phyloP scores from a whole-genome alignment of 2,797 vertebrate genomes.

The Lophius americanus region DNA sequence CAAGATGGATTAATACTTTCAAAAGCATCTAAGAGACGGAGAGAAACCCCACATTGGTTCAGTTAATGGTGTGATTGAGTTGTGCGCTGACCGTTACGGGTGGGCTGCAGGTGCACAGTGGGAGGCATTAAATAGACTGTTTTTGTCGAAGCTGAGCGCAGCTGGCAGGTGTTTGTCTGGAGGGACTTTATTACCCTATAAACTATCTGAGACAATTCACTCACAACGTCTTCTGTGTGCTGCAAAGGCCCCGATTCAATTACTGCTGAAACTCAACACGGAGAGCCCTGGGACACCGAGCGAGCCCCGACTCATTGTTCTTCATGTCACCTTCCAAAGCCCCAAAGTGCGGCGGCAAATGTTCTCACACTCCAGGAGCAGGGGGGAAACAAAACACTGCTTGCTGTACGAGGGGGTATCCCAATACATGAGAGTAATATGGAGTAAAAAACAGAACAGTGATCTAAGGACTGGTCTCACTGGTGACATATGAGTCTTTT shows the following conservation, averaged over 20 bases:
- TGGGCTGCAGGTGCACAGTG: slow-evolving; percentile 69
- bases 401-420: slow-evolving; percentile 8
- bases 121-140: slow-evolving; percentile 66
- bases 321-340: slow-evolving; percentile 56
- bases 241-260: slow-evolving; percentile 66
- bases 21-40: slow-evolving; percentile 23
- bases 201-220: slow-evolving; percentile 73
- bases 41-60: not conserved
- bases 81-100: slow-evolving; percentile 42
- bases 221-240: slow-evolving; percentile 59
- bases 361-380: slow-evolving; percentile 28
- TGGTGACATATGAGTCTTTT: slow-evolving; percentile 44
- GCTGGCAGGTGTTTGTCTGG: slow-evolving; percentile 71
- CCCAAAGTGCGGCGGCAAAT: slow-evolving; percentile 20
- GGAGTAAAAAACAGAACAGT: not conserved
- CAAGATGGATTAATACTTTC: slow-evolving; percentile 61
- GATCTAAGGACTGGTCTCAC: slow-evolving; percentile 37
- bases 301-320: slow-evolving; percentile 55
- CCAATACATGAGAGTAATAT: slow-evolving; percentile 27
- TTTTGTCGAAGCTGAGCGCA: slow-evolving; percentile 68
- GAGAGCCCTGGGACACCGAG: slow-evolving; percentile 41
- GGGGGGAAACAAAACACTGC: slow-evolving; percentile 39
- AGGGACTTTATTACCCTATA: slow-evolving; percentile 77
- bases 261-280: slow-evolving; percentile 49
- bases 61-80: slow-evolving; percentile 34